A percentile compares a stretch with the other conserved stretches of the same genome.
Conservation (phyloP, 2,797 vertebrate genomes). For the Myoxocephalus aenaeus region DNA sequence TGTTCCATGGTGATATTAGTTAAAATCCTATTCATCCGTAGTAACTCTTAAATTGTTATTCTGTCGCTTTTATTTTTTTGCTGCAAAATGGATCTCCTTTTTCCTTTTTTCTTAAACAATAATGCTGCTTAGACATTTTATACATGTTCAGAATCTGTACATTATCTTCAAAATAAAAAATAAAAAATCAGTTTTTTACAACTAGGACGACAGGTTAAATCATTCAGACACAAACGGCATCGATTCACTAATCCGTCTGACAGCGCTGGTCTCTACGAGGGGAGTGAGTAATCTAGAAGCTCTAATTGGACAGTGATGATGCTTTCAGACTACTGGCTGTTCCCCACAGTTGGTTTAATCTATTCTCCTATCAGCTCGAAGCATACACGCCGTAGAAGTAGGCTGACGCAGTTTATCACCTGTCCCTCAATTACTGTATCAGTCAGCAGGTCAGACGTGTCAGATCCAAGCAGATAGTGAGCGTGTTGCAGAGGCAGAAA, state of each 20-base stretch:
- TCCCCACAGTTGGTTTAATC: constrained; percentile 34
- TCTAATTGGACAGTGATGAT: constrained; percentile 45
- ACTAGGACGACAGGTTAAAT: neutral
- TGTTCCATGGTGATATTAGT: neutral
- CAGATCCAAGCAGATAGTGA: constrained; percentile 27
- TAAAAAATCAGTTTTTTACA: neutral
- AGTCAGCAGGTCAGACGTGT: constrained; percentile 29
- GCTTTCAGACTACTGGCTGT: constrained; percentile 18
- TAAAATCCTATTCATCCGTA: neutral
- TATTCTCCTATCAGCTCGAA: constrained; percentile 27
- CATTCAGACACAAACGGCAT: neutral
- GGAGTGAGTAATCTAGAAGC: constrained; percentile 43
- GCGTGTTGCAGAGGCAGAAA: constrained; percentile 8
- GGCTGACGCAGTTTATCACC: constrained; percentile 49
- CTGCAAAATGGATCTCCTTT: neutral
- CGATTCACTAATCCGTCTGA: constrained; percentile 33
- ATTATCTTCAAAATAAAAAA: neutral
- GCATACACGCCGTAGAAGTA: constrained; percentile 26
- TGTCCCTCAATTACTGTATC: constrained; percentile 50
- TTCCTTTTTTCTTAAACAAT: neutral
- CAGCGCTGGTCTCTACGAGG: neutral
- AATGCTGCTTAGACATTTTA: neutral
- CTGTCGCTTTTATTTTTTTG: neutral
- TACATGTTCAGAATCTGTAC: neutral
- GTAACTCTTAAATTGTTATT: neutral